Conservation (phyloP, 2,113 vertebrate species). For the Megaceryle torquata region DNA sequence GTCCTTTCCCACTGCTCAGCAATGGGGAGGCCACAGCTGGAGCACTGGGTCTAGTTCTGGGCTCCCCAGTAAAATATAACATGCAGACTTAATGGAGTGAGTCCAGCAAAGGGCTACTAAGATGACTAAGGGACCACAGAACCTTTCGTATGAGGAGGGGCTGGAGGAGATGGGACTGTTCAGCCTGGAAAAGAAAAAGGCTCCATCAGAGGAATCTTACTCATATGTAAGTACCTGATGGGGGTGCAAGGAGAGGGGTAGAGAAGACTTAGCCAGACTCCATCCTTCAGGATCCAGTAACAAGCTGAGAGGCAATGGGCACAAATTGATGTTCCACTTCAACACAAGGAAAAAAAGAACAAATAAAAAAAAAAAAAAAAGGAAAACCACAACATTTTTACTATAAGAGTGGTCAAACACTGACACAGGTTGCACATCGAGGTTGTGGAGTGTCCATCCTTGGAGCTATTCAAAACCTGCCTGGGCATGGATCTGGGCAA, state of each 20-base stretch:
- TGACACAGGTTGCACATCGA: background rate
- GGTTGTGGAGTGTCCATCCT: background rate
- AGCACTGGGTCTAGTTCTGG: background rate
- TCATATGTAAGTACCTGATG: background rate
- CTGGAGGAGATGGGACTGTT: background rate
- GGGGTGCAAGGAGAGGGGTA: background rate
- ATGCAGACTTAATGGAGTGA: background rate
- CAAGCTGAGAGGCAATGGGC: background rate
- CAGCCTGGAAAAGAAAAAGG: background rate
- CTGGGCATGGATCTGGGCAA: background rate
- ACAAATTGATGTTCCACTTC: background rate
- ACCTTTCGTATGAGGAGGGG: background rate
- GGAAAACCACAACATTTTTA: background rate
- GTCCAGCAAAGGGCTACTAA: background rate
- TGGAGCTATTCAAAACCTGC: background rate
- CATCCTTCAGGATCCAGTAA: background rate
- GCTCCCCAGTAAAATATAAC: background rate
- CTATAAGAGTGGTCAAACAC: background rate
- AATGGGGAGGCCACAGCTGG: background rate
- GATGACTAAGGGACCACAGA: background rate
- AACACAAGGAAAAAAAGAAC: background rate
- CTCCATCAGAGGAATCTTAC: fast-evolving
- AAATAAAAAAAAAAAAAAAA: no score
- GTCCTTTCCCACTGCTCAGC: background rate
- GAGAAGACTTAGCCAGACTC: background rate